Conservation (phyloP, 2,888 invertebrate genomes). For the Polydrusus tereticollis region DNA sequence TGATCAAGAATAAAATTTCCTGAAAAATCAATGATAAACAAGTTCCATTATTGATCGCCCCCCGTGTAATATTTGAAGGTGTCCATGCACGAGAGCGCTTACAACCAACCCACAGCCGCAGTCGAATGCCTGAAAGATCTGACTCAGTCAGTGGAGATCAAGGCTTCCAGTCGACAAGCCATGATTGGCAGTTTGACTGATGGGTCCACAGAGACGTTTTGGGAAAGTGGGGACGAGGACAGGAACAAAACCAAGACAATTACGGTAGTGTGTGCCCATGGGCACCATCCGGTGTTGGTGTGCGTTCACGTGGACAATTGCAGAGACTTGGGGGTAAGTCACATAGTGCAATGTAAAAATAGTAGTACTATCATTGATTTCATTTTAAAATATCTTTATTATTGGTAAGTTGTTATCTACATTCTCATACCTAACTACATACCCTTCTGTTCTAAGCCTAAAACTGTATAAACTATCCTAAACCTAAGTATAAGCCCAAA, state of each 20-base stretch:
- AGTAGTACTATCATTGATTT: not conserved
- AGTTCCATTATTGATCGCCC: no score
- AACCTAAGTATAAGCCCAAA: no score
- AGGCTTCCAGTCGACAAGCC: slow-evolving; percentile 92
- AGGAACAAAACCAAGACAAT: slow-evolving; percentile 91
- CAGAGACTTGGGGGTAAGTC: slow-evolving; percentile 85
- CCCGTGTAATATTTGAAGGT: no score
- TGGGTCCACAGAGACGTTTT: slow-evolving; percentile 97
- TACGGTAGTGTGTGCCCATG: slow-evolving; percentile 75
- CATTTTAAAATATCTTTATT: no score
- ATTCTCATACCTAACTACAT: no score
- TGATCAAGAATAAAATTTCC: no score
- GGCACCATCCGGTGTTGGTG: slow-evolving; percentile 78
- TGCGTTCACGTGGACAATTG: slow-evolving; percentile 96
- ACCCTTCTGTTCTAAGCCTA: no score
- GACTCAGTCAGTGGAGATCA: slow-evolving; percentile 82
- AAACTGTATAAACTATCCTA: no score
- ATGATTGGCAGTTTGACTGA: slow-evolving; percentile 95
- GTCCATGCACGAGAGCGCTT: slow-evolving; percentile 73
- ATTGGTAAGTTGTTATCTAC: no score
- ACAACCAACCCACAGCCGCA: slow-evolving; percentile 67
- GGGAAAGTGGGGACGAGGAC: slow-evolving; percentile 99
- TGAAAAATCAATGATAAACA: no score
- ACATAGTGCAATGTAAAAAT: not conserved
- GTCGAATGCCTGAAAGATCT: slow-evolving; percentile 81